Base-by-base conservation (phyloP, 2,888 invertebrate genomes). In the Byasa hedistus region DNA sequence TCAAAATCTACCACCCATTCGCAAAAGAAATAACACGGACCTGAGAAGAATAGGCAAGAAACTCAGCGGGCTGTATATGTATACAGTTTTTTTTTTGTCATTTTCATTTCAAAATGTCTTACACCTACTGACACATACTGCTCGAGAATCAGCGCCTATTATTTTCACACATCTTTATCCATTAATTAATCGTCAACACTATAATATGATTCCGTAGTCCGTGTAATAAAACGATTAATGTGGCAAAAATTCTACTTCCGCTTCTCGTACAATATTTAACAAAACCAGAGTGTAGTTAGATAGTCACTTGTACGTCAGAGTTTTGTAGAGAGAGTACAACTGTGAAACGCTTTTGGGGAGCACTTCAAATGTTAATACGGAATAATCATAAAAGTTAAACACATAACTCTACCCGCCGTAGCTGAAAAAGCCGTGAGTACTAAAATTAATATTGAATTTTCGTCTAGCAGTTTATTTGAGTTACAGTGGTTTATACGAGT, bases 311-410 rank as follows among this genome's bases (percentile, higher is more conserved):
- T 52, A 52, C 19, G 21, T 7, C 8, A 21, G 52, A 21, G 52
- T 52, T 23, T 8, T 21, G 15, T 48, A n/a, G n/a, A n/a, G n/a
- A 56, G 27, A 62, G 39, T 5, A 39, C 27, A 44, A 56, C n/a
- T 22, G 7, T 44, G 24, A 55, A 62, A 27, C n/a, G 27, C 27
- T 39, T 61, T 24, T 57, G 21, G 57, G 5, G 57, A n/a, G 55
- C 48, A 48, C 22, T 48, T 24, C 27, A 63, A 57, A 57, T 57
- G 48, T 48, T 48, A 57, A 48, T 44, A 32, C 32, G 57, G 48
- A 48, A 63, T 57, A 57, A 63, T 51, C 55, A 57, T 57, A 57
- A 63, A 63, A 56, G 62, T 56, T 62, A 39, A 62, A 62, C 55
- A 36, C 39, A 24, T 17, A 52, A 61, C 32, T 61, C 48, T 52